Conservation (phyloP, 2,797 vertebrate genomes). For the Clarias pachynema region DNA sequence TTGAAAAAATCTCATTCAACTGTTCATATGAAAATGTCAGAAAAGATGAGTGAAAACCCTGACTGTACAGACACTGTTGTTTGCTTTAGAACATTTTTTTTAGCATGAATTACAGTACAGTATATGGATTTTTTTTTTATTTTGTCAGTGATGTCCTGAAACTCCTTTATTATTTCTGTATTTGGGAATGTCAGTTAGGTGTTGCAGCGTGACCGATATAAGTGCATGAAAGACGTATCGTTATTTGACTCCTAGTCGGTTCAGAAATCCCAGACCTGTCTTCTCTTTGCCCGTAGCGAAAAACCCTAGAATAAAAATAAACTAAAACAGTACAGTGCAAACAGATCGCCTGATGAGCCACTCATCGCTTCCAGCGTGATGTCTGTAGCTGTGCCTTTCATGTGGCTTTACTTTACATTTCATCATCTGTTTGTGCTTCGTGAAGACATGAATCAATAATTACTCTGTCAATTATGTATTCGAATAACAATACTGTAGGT, state of each 20-base stretch:
- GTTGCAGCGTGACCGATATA: background rate
- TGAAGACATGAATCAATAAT: background rate
- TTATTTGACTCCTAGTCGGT: background rate
- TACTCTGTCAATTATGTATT: background rate
- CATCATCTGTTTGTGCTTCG: background rate
- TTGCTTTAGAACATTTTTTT: too few relatives aligned
- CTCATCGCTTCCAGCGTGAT: background rate
- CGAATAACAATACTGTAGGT: background rate
- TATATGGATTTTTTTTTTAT: background rate
- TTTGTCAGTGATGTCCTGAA: background rate
- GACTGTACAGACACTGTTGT: background rate
- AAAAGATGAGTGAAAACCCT: background rate
- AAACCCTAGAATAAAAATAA: background rate
- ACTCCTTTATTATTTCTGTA: background rate
- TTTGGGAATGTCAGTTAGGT: background rate
- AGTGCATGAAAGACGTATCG: background rate
- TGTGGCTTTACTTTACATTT: background rate
- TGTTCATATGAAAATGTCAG: background rate
- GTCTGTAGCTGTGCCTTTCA: background rate
- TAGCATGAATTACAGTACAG: too few relatives aligned
- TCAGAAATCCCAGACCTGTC: slow-evolving; percentile 8
- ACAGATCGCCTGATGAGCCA: background rate
- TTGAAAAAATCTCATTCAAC: background rate
- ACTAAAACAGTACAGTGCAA: background rate
- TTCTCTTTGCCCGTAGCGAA: slow-evolving; percentile 1